Base-by-base conservation (phyloP, 2,888 invertebrate genomes). In the Galerucella calmariensis region DNA sequence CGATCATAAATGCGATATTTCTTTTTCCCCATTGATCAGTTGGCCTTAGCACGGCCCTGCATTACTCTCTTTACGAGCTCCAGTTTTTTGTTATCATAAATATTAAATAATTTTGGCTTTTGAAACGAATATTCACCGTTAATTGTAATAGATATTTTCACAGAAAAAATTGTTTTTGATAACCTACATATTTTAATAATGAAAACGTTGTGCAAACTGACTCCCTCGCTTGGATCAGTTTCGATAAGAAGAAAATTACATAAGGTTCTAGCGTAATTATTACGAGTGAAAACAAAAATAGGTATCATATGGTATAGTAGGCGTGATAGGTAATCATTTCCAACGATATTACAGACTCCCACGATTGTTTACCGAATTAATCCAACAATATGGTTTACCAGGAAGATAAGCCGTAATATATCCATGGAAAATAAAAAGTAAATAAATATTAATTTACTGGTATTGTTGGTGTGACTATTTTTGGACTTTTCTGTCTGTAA, bases 311-410 rank as follows among this genome's bases (percentile, higher is more conserved):
- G 16, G n/a, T 35, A 61, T 35, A 27, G 61, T 61, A n/a, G 61
- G 61, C 35, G 61, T 61, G 61, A 61, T 35, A 56, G 53, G 53
- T 56, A 61, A 61, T 61, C 14, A 14, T 27, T 14, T 11, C 6
- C 14, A 35, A 35, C 61, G 61, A 35, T 35, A 16, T 35, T n/a
- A 61, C 27, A 27, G 61, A n/a, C 61, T 35, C 61, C 35, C 35
- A 61, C 61, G 61, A 14, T 61, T 35, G 61, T 35, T 61, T 61
- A 35, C 61, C 35, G 12, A 35, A 61, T 35, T 35, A 35, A 61
- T 27, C 61, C 61, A 61, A 35, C 61, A 61, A 61, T 35, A 61
- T 35, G 61, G 61, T 61, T 61, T 61, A 56, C 56, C 56, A 56
- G 10, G 2, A 9, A 16, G 56, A 56, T 56, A 56, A 56, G 56